Evolutionary conservation across 2,888 invertebrate genomes (phyloP).

Genomic region (Scaptodrosophila latifasciaeformis): DNA sequence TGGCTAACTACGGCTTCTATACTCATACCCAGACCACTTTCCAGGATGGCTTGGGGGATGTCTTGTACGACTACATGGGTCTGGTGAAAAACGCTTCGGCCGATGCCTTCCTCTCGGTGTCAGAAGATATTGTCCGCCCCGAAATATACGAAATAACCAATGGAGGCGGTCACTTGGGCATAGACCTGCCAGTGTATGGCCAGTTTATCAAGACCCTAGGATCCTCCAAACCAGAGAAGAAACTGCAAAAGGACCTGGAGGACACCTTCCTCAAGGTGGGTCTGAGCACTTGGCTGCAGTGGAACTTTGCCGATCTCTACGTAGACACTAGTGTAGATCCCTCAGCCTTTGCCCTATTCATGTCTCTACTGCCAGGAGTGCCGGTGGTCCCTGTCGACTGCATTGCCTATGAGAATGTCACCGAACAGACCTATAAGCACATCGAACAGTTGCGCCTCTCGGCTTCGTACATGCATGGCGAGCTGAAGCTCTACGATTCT

Average conservation of each 20-base stretch:
- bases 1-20: constrained; percentile 80
- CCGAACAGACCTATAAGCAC: constrained; percentile 46
- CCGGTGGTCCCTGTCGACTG: constrained; percentile 77
- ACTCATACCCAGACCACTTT: constrained; percentile 81
- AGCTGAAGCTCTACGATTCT: constrained; percentile 72
- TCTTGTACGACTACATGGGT: constrained; percentile 80
- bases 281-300: constrained; percentile 71
- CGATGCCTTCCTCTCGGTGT: constrained; percentile 75
- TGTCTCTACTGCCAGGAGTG: constrained; percentile 87
- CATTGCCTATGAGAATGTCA: constrained; percentile 45
- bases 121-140: constrained; percentile 68
- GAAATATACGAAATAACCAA: constrained; percentile 58
- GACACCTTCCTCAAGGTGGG: constrained; percentile 52
- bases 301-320: constrained; percentile 67
- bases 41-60: constrained; percentile 76
- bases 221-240: constrained; percentile 44
- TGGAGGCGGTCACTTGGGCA: constrained; percentile 51
- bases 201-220: constrained; percentile 62
- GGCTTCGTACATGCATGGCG: constrained; percentile 82
- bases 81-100: constrained; percentile 78
- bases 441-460: constrained; percentile 76
- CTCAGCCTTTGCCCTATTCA: constrained; percentile 79
- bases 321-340: constrained; percentile 39
- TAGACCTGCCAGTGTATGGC: constrained; percentile 73
- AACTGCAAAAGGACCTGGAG: constrained; percentile 56